A percentile compares a stretch with the other conserved stretches of the same genome.
Conservation (phyloP, 2,888 invertebrate species). For the Hecatera dysodea region DNA sequence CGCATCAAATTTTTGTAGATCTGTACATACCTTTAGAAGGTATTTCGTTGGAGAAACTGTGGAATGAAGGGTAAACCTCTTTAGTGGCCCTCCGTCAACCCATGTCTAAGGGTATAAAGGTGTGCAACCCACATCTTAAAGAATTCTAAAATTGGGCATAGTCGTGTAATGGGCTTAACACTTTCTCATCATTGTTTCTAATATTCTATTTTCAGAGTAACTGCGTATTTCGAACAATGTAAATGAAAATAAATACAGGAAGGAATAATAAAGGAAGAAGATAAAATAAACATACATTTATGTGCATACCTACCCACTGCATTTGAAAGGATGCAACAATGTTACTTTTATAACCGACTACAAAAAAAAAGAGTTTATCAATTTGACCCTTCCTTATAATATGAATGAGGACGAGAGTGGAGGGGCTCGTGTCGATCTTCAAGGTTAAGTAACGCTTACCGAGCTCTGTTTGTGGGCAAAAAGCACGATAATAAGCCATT, state of each 20-base stretch:
- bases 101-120: neutral
- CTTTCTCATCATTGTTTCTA: neutral
- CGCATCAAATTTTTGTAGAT: neutral
- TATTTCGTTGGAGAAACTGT: neutral
- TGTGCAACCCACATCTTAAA: constrained; percentile 1
- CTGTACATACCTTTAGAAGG: neutral
- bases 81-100: neutral
- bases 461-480: too few species aligned
- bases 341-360: neutral
- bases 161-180: neutral
- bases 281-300: neutral
- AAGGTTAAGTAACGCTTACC: too few species aligned
- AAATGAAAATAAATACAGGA: too few species aligned
- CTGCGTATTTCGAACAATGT: too few species aligned
- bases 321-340: neutral
- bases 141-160: neutral
- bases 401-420: too few species aligned
- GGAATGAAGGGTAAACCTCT: neutral
- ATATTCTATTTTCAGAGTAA: too few species aligned
- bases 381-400: too few species aligned
- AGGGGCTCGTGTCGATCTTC: too few species aligned
- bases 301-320: neutral
- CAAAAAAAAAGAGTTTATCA: too few species aligned
- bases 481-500: too few species aligned
- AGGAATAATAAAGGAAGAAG: neutral